These are phyloP conservation scores for Lycopodina hypogea DNA, from an alignment of 37 sponge, comb jelly and placozoan species.

Conservation along the genomic window DNA sequence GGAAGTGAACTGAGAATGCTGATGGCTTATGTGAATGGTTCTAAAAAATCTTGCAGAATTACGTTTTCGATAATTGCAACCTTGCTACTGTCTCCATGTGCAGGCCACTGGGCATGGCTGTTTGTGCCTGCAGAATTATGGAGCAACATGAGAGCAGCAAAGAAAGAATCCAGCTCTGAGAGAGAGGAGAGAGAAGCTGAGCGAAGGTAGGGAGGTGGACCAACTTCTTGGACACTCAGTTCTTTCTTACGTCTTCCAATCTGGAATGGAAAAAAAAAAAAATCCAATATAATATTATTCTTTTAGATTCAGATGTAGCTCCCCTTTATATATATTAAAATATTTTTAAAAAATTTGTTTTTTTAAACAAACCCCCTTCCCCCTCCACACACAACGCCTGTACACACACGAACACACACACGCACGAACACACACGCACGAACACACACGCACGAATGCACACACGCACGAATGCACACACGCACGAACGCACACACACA, in stretches of 20 bases:
- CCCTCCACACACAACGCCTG: no score
- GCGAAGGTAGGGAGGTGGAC: slow-evolving; percentile 30
- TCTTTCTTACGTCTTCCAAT: neutral
- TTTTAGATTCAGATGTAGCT: no score
- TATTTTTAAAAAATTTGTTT: no score
- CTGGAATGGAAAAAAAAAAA: neutral
- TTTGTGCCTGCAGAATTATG: neutral
- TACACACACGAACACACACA: no score
- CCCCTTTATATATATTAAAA: no score
- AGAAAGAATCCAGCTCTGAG: slow-evolving; percentile 22
- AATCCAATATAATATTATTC: no score
- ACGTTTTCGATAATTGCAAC: slow-evolving; percentile 15
- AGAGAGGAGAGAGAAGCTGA: slow-evolving; percentile 33
- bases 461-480: no score
- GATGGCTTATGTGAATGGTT: slow-evolving; percentile 1
- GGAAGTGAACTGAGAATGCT: neutral
- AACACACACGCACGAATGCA: no score
- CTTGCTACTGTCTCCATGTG: neutral
- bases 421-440: no score
- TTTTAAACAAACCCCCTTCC: no score
- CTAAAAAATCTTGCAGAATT: slow-evolving; percentile 32
- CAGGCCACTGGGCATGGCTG: neutral
- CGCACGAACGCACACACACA: no score
- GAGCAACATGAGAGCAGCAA: slow-evolving; percentile 10
- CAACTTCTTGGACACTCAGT: neutral